A percentile compares a stretch with the other conserved stretches of the same genome.
These are phyloP conservation scores for Amblyopsis hoosieri DNA, from an alignment of 2,797 vertebrate genomes.

Conservation along the genomic window DNA sequence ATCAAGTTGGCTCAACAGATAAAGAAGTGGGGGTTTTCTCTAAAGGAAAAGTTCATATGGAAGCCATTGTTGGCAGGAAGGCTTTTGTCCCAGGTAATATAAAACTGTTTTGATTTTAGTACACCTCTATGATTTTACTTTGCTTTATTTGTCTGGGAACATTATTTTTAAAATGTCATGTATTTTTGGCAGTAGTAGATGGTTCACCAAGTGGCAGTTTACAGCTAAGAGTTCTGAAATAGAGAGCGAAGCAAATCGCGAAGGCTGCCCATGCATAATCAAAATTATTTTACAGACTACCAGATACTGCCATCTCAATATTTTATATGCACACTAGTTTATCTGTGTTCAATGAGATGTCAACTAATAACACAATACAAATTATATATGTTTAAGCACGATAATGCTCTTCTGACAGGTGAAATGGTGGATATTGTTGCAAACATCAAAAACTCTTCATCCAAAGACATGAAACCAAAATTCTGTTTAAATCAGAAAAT, in stretches of 20 bases:
- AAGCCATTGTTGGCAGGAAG: conserved; percentile 84
- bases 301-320: too few relatives aligned
- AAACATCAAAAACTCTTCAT: conserved; percentile 90
- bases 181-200: too few relatives aligned
- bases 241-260: too few relatives aligned
- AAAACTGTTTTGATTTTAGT: background rate
- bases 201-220: too few relatives aligned
- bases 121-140: background rate
- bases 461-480: conserved; percentile 85
- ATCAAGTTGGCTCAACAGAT: conserved; percentile 84
- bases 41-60: conserved; percentile 89
- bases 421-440: conserved; percentile 86
- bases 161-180: too few relatives aligned
- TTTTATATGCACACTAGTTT: background rate
- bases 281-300: too few relatives aligned
- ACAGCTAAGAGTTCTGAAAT: too few relatives aligned
- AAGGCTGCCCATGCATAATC: too few relatives aligned
- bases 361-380: background rate
- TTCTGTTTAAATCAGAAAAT: conserved; percentile 81
- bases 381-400: background rate
- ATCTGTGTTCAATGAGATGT: background rate
- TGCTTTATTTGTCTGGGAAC: background rate
- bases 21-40: conserved; percentile 91
- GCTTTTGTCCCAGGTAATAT: conserved; percentile 86
- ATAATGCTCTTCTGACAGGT: conserved; percentile 72